Conservation (phyloP, 2,113 vertebrate genomes). For the Sorex araneus region DNA sequence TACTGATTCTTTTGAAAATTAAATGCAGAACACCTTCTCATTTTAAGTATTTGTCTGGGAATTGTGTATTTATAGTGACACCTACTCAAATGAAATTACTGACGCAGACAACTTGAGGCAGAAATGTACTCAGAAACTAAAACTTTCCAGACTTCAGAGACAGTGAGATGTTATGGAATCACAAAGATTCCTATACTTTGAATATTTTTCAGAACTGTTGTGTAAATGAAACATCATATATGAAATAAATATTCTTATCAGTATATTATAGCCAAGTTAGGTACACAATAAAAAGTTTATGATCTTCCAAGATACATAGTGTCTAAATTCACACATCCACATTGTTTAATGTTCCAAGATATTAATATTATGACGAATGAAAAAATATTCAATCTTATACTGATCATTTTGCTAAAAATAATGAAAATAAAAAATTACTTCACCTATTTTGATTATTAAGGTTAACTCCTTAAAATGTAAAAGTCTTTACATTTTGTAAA, state of each 20-base stretch:
- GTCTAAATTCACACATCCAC: constrained; percentile 50
- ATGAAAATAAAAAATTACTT: too few relatives aligned
- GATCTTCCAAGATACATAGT: constrained; percentile 59
- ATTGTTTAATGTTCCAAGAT: constrained; percentile 61
- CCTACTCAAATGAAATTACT: constrained; percentile 65
- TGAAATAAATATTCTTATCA: constrained; percentile 60
- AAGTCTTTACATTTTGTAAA: constrained; percentile 9
- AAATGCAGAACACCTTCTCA: constrained; percentile 57
- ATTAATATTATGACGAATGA: constrained; percentile 69
- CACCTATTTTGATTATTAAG: not conserved
- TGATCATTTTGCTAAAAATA: too few relatives aligned
- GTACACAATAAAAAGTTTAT: constrained; percentile 4
- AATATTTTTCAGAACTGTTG: constrained; percentile 41
- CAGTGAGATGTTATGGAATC: constrained; percentile 80
- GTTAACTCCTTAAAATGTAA: constrained; percentile 48
- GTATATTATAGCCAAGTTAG: not conserved
- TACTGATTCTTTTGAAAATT: constrained; percentile 76
- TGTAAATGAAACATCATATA: not conserved
- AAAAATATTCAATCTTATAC: constrained; percentile 37
- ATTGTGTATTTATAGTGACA: constrained; percentile 75
- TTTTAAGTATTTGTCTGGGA: constrained; percentile 78
- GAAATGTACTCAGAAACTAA: constrained; percentile 62
- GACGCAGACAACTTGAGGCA: constrained; percentile 74
- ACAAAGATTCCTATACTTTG: constrained; percentile 73
- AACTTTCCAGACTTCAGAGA: constrained; percentile 67